These are phyloP conservation scores for Epistrophe grossulariae DNA, from an alignment of 2,888 invertebrate genomes.

Conservation along the genomic window DNA sequence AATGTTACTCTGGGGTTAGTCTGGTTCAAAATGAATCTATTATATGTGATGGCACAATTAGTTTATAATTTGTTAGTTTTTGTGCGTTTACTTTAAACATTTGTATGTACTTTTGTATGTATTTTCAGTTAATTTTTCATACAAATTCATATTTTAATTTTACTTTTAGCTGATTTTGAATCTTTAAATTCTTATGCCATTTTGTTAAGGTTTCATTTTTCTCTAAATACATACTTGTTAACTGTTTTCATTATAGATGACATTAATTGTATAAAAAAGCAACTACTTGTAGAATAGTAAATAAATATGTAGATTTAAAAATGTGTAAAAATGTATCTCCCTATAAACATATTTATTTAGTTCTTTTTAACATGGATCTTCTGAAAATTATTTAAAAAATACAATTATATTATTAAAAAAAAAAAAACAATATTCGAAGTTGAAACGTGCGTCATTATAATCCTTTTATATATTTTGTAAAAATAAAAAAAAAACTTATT, in stretches of 20 bases:
- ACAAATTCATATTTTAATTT: no score
- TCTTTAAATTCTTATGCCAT: background rate
- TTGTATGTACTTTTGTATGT: no score
- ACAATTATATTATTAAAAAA: background rate
- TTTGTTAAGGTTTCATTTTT: background rate
- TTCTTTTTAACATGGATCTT: background rate
- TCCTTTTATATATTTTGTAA: constrained; percentile 56
- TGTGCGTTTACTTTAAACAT: no score
- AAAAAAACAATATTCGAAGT: constrained; percentile 22
- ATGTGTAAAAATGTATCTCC: constrained; percentile 6
- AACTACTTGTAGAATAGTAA: background rate
- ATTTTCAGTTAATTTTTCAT: no score
- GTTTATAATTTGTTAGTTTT: no score
- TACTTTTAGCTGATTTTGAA: background rate
- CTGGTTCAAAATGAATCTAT: no score
- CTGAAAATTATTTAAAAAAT: background rate
- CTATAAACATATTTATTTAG: background rate
- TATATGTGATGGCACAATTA: no score
- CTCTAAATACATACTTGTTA: background rate
- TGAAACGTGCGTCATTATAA: constrained; percentile 34
- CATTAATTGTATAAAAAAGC: background rate
- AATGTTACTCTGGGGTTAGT: no score
- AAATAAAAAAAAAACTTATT: background rate
- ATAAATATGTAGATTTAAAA: background rate
- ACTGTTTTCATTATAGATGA: background rate